Conservation (phyloP, 2,797 vertebrate genomes). For the Enteromius fasciolatus region DNA sequence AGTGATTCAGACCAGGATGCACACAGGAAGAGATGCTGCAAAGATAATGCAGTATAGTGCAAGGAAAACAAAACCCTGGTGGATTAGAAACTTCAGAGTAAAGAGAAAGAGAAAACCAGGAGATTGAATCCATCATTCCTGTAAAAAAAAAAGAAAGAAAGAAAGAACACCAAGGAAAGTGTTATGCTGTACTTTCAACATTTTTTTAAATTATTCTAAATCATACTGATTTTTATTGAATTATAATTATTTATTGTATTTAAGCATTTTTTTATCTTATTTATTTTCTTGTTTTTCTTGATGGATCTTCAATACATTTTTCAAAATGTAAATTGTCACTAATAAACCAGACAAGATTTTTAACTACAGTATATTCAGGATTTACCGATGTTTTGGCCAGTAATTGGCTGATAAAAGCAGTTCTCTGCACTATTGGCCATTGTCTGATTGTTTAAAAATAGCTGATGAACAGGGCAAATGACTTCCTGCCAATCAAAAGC, state of each 20-base stretch:
- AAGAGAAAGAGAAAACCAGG: background rate
- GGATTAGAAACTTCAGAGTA: background rate
- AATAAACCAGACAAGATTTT: too few species aligned
- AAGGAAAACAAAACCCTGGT: background rate
- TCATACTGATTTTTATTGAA: background rate
- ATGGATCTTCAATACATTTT: background rate
- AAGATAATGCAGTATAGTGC: background rate
- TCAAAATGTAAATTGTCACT: too few species aligned
- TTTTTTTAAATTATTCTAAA: background rate
- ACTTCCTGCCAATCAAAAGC: background rate
- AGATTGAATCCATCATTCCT: background rate
- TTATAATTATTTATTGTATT: background rate
- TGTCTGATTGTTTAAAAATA: background rate
- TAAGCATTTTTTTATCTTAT: too few species aligned
- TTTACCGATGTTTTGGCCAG: background rate
- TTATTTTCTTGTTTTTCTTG: background rate
- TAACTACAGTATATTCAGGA: background rate
- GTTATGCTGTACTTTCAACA: background rate
- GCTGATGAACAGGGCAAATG: background rate
- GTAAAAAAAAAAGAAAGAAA: background rate
- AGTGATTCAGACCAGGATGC: slow-evolving; percentile 47
- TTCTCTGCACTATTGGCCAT: background rate
- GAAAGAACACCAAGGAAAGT: background rate
- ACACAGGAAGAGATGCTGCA: slow-evolving; percentile 20
- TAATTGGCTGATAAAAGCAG: background rate